Conservation (phyloP, 2,113 vertebrate species). For the Thymallus thymallus region DNA sequence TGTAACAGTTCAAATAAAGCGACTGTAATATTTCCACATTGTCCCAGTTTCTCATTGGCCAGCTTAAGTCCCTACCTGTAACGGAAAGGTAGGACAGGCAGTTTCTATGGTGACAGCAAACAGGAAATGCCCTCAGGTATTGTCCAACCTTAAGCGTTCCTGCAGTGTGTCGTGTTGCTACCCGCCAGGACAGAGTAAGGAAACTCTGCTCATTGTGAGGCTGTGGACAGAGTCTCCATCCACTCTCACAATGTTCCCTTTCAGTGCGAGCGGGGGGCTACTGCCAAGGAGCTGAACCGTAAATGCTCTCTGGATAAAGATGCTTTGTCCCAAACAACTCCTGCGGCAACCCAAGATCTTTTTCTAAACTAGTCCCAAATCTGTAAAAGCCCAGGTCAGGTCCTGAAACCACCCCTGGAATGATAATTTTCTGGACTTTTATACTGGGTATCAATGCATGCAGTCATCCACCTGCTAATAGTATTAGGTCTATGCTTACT, state of each 20-base stretch:
- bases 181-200: slow-evolving; percentile 6
- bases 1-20: slow-evolving; percentile 53
- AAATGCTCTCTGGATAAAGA: slow-evolving; percentile 50
- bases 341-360: slow-evolving; percentile 30
- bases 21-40: slow-evolving; percentile 20
- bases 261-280: background rate
- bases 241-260: slow-evolving; percentile 50
- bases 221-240: slow-evolving; percentile 47
- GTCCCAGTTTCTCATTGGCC: background rate
- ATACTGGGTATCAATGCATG: background rate
- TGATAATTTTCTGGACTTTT: background rate
- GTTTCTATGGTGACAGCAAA: slow-evolving; percentile 67
- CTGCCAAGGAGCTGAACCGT: slow-evolving; percentile 30
- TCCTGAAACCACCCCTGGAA: slow-evolving; percentile 26
- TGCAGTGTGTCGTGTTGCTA: slow-evolving; percentile 5
- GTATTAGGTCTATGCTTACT: too few relatives aligned
- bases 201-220: slow-evolving; percentile 46
- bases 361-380: slow-evolving; percentile 33
- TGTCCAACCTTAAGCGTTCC: slow-evolving; percentile 17
- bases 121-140: slow-evolving; percentile 68
- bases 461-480: background rate
- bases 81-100: slow-evolving; percentile 53
- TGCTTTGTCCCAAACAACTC: slow-evolving; percentile 57
- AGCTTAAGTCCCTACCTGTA: background rate
- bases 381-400: slow-evolving; percentile 14